A percentile compares a stretch with the other conserved stretches of the same genome.
Evolutionary conservation across 2,888 invertebrate species (phyloP).

Genomic region (Agriopis aurantiaria): DNA sequence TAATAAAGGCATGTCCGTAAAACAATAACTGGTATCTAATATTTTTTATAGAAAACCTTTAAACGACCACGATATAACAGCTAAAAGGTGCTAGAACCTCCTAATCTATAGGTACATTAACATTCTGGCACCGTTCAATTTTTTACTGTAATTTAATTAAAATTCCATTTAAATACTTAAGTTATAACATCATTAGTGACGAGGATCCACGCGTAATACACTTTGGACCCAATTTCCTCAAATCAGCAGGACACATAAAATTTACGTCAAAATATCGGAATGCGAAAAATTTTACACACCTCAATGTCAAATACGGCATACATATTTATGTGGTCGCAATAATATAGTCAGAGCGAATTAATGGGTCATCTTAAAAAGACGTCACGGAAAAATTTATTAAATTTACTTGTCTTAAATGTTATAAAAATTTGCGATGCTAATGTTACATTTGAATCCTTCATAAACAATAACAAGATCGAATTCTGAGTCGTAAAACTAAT

Average conservation of each 20-base stretch:
- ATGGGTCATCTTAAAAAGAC: conserved; percentile 44
- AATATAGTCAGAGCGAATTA: conserved; percentile 24
- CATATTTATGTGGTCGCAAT: conserved; percentile 18
- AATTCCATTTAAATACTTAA: conserved; percentile 1
- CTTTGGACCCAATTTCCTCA: conserved; percentile 31
- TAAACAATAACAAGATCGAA: conserved; percentile 57
- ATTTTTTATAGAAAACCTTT: no score
- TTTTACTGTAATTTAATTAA: conserved; percentile 5
- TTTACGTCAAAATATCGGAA: conserved; percentile 56
- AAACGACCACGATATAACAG: no score
- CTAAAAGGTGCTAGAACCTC: no score
- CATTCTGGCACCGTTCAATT: not conserved
- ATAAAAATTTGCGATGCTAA: conserved; percentile 43
- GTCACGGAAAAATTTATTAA: conserved; percentile 63
- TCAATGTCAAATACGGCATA: conserved; percentile 25
- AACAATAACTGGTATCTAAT: no score
- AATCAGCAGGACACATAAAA: conserved; percentile 41
- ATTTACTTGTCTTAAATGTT: conserved; percentile 20
- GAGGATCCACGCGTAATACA: conserved; percentile 13
- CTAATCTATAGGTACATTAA: no score
- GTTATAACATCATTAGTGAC: conserved; percentile 15
- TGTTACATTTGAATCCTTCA: conserved; percentile 30
- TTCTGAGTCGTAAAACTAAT: conserved; percentile 18
- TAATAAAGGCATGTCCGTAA: no score
- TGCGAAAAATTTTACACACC: conserved; percentile 47